A percentile compares a stretch with the other conserved stretches of the same genome.
These are phyloP conservation scores for Caenorhabditis sp. DNA, from an alignment of 2,888 invertebrate genomes.

Conservation along the genomic window DNA sequence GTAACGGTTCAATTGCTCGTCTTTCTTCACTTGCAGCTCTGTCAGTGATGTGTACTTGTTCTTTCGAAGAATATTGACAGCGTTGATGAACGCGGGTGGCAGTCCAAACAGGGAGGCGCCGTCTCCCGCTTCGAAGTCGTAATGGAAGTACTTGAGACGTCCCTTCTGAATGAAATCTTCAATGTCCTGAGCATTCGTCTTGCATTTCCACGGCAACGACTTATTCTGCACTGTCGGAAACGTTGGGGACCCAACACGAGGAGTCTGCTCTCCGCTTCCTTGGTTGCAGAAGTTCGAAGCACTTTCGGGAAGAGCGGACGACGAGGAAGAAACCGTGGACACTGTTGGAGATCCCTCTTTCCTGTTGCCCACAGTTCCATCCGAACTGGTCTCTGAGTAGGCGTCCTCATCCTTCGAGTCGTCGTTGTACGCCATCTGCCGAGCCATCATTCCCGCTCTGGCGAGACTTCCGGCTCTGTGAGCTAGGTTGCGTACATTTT, in stretches of 20 bases:
- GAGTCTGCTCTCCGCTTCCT: conserved; percentile 68
- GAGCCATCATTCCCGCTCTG: conserved; percentile 56
- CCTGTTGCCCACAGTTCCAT: conserved; percentile 10
- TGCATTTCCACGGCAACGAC: conserved; percentile 69
- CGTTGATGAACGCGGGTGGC: conserved; percentile 96
- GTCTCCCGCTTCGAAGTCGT: conserved; percentile 86
- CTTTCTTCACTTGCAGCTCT: conserved; percentile 74
- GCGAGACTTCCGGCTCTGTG: conserved; percentile 46
- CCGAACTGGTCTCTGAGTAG: conserved; percentile 37
- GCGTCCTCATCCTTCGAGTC: conserved; percentile 58
- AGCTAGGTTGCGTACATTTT: conserved; percentile 36
- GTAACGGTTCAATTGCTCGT: conserved; percentile 75
- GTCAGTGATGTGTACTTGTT: conserved; percentile 75
- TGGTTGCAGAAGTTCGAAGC: conserved; percentile 35
- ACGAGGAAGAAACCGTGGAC: too few species aligned
- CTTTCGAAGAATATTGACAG: conserved; percentile 84
- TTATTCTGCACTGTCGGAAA: conserved; percentile 55
- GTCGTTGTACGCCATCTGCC: conserved; percentile 64
- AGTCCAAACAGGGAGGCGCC: conserved; percentile 92
- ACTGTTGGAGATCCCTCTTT: conserved; percentile 22
- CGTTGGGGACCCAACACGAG: conserved; percentile 69
- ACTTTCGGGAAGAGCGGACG: conserved; percentile 21
- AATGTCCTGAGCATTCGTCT: conserved; percentile 70
- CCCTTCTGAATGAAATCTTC: conserved; percentile 72
- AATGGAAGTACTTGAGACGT: conserved; percentile 91